Evolutionary conservation across 2,113 vertebrate genomes (phyloP).

Genomic region (Odocoileus virginianus): DNA sequence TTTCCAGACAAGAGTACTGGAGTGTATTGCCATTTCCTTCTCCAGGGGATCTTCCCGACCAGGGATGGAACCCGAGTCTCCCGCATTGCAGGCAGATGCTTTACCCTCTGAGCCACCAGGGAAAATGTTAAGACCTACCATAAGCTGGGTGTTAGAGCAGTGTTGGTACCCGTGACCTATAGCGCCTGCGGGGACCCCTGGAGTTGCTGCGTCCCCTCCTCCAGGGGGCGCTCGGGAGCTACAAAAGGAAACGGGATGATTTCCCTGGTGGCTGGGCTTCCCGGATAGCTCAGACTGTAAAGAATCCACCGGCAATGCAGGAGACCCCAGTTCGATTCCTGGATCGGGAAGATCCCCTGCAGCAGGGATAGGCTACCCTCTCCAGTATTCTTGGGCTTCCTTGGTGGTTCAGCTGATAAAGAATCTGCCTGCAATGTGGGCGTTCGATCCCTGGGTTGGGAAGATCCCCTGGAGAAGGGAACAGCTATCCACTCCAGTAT

Average conservation of each 20-base stretch:
- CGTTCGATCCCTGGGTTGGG: neutral
- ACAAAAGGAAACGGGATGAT: neutral
- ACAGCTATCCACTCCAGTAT: neutral
- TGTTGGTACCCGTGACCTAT: neutral
- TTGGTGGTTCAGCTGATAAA: neutral
- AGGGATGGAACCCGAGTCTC: neutral
- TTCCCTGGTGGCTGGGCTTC: neutral
- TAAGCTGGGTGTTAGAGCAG: neutral
- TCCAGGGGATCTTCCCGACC: neutral
- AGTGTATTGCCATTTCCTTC: neutral
- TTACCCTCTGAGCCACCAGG: neutral
- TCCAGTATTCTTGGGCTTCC: neutral
- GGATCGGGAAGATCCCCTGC: neutral
- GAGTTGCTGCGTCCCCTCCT: neutral
- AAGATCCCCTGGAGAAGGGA: neutral
- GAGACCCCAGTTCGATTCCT: neutral
- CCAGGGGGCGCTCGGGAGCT: neutral
- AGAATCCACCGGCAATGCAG: neutral
- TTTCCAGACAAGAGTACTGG: neutral
- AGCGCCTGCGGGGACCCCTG: neutral
- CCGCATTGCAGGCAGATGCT: rapidly evolving
- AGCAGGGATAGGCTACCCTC: neutral
- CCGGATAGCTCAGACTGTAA: neutral
- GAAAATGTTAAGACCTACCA: neutral
- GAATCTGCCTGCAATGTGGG: neutral